Percentiles rank a stretch among this genome's conserved stretches.
Conservation (phyloP, 2,888 invertebrate genomes). For the Dicycla oo region DNA sequence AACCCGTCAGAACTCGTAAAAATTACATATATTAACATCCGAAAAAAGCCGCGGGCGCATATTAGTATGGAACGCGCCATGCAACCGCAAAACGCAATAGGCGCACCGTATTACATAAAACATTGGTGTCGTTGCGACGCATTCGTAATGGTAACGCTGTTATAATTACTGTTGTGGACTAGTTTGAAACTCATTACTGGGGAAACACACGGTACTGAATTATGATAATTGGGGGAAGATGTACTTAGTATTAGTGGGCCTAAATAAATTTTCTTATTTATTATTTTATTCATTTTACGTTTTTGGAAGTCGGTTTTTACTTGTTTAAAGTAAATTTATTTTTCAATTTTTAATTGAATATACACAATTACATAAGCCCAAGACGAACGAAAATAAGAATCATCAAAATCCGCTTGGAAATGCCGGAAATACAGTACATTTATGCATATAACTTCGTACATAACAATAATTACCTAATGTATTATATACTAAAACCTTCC, state of each 20-base stretch:
- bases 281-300: too few relatives aligned
- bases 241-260: neutral
- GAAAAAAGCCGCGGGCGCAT: slow-evolving; percentile 32
- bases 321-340: too few relatives aligned
- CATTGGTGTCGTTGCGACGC: slow-evolving; percentile 62
- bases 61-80: slow-evolving; percentile 58
- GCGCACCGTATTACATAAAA: slow-evolving; percentile 70
- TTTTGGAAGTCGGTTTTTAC: too few relatives aligned
- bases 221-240: neutral
- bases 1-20: slow-evolving; percentile 30
- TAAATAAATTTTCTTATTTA: too few relatives aligned
- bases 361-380: too few relatives aligned
- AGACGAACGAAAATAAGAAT: too few relatives aligned
- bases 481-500: too few relatives aligned
- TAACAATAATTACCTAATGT: too few relatives aligned
- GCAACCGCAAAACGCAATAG: slow-evolving; percentile 68
- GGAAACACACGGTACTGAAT: slow-evolving; percentile 9
- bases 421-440: too few relatives aligned
- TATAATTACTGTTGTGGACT: slow-evolving; percentile 69
- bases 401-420: too few relatives aligned
- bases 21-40: slow-evolving; percentile 36
- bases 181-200: slow-evolving; percentile 59
- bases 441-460: too few relatives aligned
- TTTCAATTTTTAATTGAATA: too few relatives aligned
- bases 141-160: slow-evolving; percentile 66